Percentiles rank a stretch among this genome's conserved stretches.
These are phyloP conservation scores for Lasiurus cinereus DNA, from an alignment of 2,113 vertebrate genomes.

Conservation along the genomic window DNA sequence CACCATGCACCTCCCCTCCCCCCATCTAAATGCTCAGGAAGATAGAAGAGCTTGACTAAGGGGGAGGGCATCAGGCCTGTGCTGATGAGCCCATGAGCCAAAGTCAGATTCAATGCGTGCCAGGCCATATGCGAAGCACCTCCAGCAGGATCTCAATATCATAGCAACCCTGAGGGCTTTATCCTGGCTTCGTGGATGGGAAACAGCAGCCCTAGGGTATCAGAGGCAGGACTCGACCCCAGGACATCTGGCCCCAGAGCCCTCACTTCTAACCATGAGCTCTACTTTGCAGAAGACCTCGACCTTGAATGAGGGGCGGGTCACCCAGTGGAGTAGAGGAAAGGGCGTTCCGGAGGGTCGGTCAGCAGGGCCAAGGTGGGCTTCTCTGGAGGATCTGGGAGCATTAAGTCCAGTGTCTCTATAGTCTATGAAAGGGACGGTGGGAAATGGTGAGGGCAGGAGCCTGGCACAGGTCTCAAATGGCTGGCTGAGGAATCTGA, in stretches of 20 bases:
- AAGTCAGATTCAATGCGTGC: rapidly evolving
- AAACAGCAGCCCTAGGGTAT: neutral
- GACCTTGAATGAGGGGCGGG: rapidly evolving
- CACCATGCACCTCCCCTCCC: no score
- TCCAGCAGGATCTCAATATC: neutral
- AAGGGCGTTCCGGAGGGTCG: neutral
- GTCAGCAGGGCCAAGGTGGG: neutral
- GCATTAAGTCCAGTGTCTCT: neutral
- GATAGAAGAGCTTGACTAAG: neutral
- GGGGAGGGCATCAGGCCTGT: rapidly evolving
- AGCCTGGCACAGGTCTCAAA: neutral
- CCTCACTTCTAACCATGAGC: neutral
- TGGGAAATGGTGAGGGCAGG: neutral
- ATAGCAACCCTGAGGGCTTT: neutral
- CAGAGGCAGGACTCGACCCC: neutral
- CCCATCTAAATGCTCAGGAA: neutral
- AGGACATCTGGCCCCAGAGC: neutral
- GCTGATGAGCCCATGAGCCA: neutral
- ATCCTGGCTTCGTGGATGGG: neutral
- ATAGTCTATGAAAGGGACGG: neutral
- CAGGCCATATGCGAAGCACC: rapidly evolving
- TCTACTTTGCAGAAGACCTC: neutral
- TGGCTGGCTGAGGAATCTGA: neutral
- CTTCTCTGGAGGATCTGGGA: neutral
- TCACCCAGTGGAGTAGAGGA: neutral